A percentile compares a stretch with the other conserved stretches of the same genome.
Evolutionary conservation across 2,113 vertebrate genomes (phyloP).

Genomic region (Turnix velox): DNA sequence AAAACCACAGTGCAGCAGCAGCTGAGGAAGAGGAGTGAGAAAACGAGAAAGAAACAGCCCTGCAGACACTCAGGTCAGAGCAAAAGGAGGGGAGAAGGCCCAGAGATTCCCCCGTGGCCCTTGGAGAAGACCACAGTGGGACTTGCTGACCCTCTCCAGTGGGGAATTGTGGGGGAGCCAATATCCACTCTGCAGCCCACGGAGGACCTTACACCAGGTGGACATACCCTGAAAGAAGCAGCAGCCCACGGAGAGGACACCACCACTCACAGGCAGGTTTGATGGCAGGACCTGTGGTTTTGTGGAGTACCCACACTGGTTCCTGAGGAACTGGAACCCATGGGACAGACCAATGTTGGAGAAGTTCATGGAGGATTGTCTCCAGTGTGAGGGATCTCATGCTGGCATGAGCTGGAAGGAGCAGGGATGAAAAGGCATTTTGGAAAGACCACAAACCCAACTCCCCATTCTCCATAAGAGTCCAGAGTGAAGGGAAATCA

Average conservation of each 20-base stretch:
- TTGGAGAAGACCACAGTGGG: not conserved
- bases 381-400: not conserved
- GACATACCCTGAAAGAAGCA: not conserved
- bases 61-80: not conserved
- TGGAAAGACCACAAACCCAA: accelerated
- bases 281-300: not conserved
- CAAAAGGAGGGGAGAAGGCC: not conserved
- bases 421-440: accelerated
- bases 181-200: not conserved
- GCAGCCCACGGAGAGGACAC: not conserved
- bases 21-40: not conserved
- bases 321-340: accelerated
- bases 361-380: accelerated
- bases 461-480: accelerated
- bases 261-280: too few species aligned
- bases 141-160: not conserved
- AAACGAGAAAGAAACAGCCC: not conserved
- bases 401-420: too few species aligned
- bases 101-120: not conserved
- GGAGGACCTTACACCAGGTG: not conserved
- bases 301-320: accelerated
- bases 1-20: not conserved
- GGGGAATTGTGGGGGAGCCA: not conserved
- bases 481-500: accelerated
- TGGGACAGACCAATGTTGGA: accelerated